Conservation (phyloP, 2,888 invertebrate genomes). For the Cylloceria caligata region DNA sequence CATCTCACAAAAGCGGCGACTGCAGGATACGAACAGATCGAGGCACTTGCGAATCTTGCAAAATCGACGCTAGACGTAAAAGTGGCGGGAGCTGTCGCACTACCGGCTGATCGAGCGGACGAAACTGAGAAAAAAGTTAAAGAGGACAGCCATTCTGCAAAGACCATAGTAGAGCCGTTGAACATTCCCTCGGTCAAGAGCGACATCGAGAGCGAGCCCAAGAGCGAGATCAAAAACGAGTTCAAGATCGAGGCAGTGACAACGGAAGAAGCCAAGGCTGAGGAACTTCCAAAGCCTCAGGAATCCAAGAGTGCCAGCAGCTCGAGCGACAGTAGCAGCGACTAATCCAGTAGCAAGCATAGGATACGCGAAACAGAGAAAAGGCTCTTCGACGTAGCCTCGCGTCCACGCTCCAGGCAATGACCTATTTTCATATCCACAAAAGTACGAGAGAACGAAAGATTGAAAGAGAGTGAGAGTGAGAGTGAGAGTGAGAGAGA, state of each 20-base stretch:
- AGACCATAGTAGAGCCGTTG: too few species aligned
- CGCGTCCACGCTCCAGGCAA: conserved; percentile 29
- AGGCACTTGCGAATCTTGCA: too few species aligned
- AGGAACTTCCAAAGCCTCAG: conserved; percentile 78
- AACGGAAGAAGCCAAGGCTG: conserved; percentile 82
- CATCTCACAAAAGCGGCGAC: too few species aligned
- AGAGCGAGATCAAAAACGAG: neutral
- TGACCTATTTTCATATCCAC: conserved; percentile 58
- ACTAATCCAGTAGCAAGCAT: conserved; percentile 44
- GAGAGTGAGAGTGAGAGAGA: conserved; percentile 68
- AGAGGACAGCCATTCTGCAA: fast-evolving
- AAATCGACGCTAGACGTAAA: neutral
- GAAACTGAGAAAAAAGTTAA: neutral
- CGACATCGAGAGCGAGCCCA: neutral
- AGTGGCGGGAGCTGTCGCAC: neutral
- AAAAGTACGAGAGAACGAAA: conserved; percentile 72
- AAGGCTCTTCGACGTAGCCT: neutral
- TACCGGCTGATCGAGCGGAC: too few species aligned
- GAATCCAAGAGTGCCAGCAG: conserved; percentile 73
- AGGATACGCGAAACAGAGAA: neutral
- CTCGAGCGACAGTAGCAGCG: conserved; percentile 30
- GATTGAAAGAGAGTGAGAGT: conserved; percentile 71
- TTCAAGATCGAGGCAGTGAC: neutral
- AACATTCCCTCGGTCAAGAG: conserved; percentile 1
- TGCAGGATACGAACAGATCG: neutral